These are phyloP conservation scores for Mycteria americana DNA, from an alignment of 2,797 vertebrate species.

Conservation along the genomic window DNA sequence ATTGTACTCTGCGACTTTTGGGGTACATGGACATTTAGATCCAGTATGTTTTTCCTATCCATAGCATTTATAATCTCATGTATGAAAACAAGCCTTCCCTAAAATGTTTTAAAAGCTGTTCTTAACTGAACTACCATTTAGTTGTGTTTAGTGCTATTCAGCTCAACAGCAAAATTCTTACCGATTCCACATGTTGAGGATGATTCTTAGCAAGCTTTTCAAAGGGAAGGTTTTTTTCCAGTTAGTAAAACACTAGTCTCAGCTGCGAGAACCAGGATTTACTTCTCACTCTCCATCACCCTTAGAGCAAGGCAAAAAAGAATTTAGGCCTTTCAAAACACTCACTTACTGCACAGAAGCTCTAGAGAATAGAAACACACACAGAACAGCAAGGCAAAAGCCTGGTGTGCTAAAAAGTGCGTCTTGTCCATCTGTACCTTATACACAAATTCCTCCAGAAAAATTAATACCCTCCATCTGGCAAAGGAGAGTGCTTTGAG, in stretches of 20 bases:
- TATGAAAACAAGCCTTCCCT: background rate
- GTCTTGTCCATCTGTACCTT: background rate
- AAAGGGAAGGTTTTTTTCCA: background rate
- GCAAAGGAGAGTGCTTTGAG: background rate
- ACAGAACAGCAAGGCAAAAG: background rate
- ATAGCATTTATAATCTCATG: background rate
- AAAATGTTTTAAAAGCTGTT: background rate
- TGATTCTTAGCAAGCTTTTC: background rate
- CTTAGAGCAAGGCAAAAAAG: background rate
- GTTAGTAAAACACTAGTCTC: background rate
- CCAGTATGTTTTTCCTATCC: background rate
- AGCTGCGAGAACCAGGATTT: background rate
- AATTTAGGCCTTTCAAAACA: background rate
- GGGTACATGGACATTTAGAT: background rate
- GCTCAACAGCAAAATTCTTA: background rate
- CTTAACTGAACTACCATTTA: background rate
- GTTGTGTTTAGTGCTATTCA: background rate
- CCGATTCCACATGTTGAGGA: background rate
- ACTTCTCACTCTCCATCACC: background rate
- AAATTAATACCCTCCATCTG: slow-evolving; percentile 15
- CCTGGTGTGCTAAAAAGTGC: background rate
- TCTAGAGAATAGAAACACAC: background rate
- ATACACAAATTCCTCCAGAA: background rate
- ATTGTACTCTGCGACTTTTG: background rate
- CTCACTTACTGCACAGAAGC: background rate